Evolutionary conservation across 2,888 invertebrate species (phyloP).

Genomic region (Chalcis sispes): DNA sequence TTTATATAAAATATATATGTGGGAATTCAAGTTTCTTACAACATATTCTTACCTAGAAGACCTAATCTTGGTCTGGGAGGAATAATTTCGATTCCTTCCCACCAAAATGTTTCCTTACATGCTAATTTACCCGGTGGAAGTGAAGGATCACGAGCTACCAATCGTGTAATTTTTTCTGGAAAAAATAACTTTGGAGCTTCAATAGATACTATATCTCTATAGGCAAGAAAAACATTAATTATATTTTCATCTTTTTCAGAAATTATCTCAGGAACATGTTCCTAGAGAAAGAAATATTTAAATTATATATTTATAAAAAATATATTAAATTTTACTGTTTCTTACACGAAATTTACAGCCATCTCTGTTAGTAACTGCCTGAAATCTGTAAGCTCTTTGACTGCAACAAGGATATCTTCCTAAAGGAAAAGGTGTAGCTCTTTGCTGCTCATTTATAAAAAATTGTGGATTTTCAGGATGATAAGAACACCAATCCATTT

Average conservation of each 20-base stretch:
- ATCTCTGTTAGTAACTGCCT: constrained; percentile 81
- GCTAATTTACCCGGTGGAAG: constrained; percentile 77
- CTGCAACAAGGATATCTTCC: constrained; percentile 92
- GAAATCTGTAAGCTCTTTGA: constrained; percentile 88
- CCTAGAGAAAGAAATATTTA: constrained; percentile 75
- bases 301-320: constrained; percentile 13
- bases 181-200: constrained; percentile 83
- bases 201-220: constrained; percentile 80
- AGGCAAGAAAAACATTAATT: constrained; percentile 79
- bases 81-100: constrained; percentile 83
- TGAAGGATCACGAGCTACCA: constrained; percentile 80
- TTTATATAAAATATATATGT: constrained; percentile 9
- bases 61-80: constrained; percentile 82
- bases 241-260: constrained; percentile 83
- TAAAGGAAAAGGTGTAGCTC: constrained; percentile 82
- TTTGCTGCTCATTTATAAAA: constrained; percentile 83
- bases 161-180: constrained; percentile 82
- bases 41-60: constrained; percentile 77
- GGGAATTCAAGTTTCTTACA: neutral
- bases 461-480: constrained; percentile 89
- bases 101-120: constrained; percentile 84
- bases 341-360: constrained; percentile 76
- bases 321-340: constrained; percentile 8
- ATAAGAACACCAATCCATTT: constrained; percentile 89
- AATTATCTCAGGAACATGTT: constrained; percentile 83